Percentiles rank a stretch among this genome's conserved stretches.
Conservation (phyloP, 1,140 invertebrate species). For the Drosophila ogumai region DNA sequence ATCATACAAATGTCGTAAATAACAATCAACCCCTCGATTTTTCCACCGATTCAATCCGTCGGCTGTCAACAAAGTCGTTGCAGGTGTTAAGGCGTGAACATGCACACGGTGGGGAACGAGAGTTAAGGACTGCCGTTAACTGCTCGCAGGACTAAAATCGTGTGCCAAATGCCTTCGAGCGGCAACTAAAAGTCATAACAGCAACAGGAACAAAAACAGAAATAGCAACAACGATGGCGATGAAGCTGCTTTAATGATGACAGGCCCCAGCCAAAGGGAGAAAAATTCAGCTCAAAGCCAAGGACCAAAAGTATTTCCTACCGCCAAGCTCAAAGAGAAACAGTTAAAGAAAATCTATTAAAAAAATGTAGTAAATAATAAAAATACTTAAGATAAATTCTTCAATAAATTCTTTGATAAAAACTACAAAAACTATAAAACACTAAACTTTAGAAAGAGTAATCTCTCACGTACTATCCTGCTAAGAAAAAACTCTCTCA, state of each 20-base stretch:
- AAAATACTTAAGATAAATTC: too few relatives aligned
- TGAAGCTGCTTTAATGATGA: conserved; percentile 48
- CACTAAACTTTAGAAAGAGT: too few relatives aligned
- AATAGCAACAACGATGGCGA: conserved; percentile 15
- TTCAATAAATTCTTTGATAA: background rate
- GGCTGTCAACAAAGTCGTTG: conserved; percentile 57
- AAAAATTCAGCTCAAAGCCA: conserved; percentile 35
- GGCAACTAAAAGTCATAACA: conserved; percentile 65
- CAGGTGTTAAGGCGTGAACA: conserved; percentile 66
- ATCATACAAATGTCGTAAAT: conserved; percentile 28
- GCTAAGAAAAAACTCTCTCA: background rate
- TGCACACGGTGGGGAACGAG: conserved; percentile 19
- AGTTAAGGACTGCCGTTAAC: conserved; percentile 24
- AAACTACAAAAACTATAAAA: background rate
- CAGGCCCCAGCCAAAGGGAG: conserved; percentile 16
- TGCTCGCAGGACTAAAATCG: conserved; percentile 31
- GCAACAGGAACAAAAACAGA: conserved; percentile 36
- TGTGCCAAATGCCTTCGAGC: conserved; percentile 61
- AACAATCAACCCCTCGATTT: conserved; percentile 14
- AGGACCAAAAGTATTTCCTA: conserved; percentile 37
- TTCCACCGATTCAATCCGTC: conserved; percentile 8
- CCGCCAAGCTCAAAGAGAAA: conserved; percentile 2
- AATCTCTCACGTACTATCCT: background rate
- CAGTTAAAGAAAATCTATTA: background rate
- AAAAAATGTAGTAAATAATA: background rate